Base-by-base conservation (phyloP, 2,113 vertebrate species). In the Cephalopterus ornatus region DNA sequence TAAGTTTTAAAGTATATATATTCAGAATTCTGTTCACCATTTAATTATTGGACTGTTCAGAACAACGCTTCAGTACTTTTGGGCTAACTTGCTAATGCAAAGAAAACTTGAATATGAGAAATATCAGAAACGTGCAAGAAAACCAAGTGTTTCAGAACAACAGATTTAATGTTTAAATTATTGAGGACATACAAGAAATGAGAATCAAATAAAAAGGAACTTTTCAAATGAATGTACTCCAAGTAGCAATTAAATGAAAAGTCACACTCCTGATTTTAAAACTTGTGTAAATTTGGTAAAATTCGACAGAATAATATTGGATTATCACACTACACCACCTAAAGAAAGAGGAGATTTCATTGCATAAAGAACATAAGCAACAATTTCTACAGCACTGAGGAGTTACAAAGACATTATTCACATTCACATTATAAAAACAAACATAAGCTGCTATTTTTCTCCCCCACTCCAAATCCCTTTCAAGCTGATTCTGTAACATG, bases 341-440 rank as follows among this genome's bases (percentile, higher is more conserved):
- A 33, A 90, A 87, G 24, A 63, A 77, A 65, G 12, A 88, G 6
- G 7, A 6, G 39, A 50, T 19, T 77, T 70, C 56, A 81, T 4
- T 52, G 33, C 24, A 55, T 58, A 66, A 90, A 74, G 66, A 85
- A 76, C 22, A 82, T 8, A 88, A 79, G 65, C 67, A 96, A 93
- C 84, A 88, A 53, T 63, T 95, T 93, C 33, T 81, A 77, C 52
- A 93, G 85, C 89, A 63, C 89, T 96, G 89, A 92, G 30, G 89
- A 95, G 53, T 75, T 70, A n/a, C n/a, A 77, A 35, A 80, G 32
- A 65, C 32, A 87, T 49, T 50, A 49, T 37, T 59, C 37, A 37
- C 58, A 39, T 93, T 85, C 85, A 91, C 80, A 93, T 83, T 68
- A 96, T 72, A 75, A 96, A 97, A 96, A 92, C 89, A 95, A 96